Evolutionary conservation across 2,113 vertebrate genomes (phyloP), one percentile per base, ranked within the genome.

Genomic region (Psephotus haematonotus): DNA sequence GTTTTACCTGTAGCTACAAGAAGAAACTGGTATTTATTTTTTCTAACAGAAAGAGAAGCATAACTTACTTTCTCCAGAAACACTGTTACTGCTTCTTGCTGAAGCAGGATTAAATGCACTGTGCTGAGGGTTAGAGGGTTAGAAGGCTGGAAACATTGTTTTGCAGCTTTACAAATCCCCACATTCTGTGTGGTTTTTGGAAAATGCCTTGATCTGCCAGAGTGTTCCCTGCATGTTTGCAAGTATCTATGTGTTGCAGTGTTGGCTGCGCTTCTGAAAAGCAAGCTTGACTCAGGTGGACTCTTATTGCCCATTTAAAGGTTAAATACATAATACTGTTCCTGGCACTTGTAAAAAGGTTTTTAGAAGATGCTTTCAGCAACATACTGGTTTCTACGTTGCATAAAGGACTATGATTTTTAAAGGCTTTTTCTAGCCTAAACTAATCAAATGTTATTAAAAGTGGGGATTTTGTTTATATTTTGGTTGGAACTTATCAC

Each of bases 201-300:
- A 90, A 95, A 95, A 67, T n/a, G 78, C 76, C 69, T 93, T 76
- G 39, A 92, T 88, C 86, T 96, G 67, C 78, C 77, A 91, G 50
- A 53, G 71, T 59, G 74, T 95, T 91, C 77, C 85, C 93, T 92
- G 82, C 72, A 86, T 82, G 65, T 79, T 86, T 74, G 68, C 80
- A 91, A 67, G 31, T 31, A 59, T 52, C 67, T 81, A 5, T 75
- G 76, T 63, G 75, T 64, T 71, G 59, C 35, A 77, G 75, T 60
- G 55, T 31, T 75, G 52, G 60, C 88, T 95, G 79, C 86, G 88
- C 25, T 76, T 88, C 76, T 90, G 65, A 86, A 96, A 95, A 93
- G 92, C 4, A 17, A 86, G 84, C 86, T 49, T 91, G 37, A 96
- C 68, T 83, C 57, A 41, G 49, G 6, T 77, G 80, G 86, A 62